Conservation (phyloP, 2,888 invertebrate species). For the Patella ulyssiponensis region DNA sequence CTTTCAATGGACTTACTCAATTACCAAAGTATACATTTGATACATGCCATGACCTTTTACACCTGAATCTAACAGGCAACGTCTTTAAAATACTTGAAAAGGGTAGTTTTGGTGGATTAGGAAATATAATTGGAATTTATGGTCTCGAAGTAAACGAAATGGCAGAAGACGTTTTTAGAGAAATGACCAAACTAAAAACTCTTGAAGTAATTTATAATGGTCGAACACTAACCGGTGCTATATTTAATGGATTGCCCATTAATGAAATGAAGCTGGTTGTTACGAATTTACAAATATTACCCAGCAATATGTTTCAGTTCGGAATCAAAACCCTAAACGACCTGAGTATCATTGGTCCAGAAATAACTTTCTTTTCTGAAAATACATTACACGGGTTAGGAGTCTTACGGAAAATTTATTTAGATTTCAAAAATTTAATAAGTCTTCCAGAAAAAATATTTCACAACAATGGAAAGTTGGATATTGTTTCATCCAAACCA, state of each 20-base stretch:
- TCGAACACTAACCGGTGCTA: slow-evolving; percentile 16
- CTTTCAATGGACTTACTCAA: slow-evolving; percentile 21
- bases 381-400: slow-evolving; percentile 25
- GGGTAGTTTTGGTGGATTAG: slow-evolving; percentile 26
- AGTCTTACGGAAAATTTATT: slow-evolving; percentile 27
- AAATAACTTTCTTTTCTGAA: slow-evolving; percentile 21
- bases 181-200: slow-evolving; percentile 24
- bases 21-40: slow-evolving; percentile 21
- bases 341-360: slow-evolving; percentile 23
- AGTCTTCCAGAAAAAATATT: slow-evolving; percentile 31
- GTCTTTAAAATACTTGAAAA: slow-evolving; percentile 21
- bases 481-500: neutral
- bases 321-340: slow-evolving; percentile 27
- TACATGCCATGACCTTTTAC: slow-evolving; percentile 20
- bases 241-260: slow-evolving; percentile 26
- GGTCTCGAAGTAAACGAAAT: slow-evolving; percentile 25
- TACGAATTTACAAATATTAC: slow-evolving; percentile 18
- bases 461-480: slow-evolving; percentile 15
- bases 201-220: slow-evolving; percentile 27
- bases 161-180: slow-evolving; percentile 21
- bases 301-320: slow-evolving; percentile 26
- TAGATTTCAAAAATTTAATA: slow-evolving; percentile 19
- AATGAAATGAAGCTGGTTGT: slow-evolving; percentile 28
- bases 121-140: slow-evolving; percentile 25
- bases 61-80: slow-evolving; percentile 33